Percentiles rank a stretch among this genome's conserved stretches.
These are phyloP conservation scores for Mythimna vitellina DNA, from an alignment of 2,888 invertebrate species.

Conservation along the genomic window DNA sequence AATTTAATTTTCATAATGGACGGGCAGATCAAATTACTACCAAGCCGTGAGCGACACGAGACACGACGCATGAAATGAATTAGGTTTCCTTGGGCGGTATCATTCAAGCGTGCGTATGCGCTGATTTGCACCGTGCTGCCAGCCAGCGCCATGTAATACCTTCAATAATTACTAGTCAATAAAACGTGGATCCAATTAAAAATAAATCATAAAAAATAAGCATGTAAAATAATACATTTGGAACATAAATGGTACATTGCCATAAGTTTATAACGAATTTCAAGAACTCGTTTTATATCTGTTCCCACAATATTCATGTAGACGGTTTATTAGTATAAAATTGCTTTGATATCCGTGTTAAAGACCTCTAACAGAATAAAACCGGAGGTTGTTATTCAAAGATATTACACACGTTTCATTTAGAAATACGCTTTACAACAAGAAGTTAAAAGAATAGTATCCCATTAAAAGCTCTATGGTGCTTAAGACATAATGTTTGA, in stretches of 20 bases:
- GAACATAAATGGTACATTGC: slow-evolving; percentile 64
- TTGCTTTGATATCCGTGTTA: slow-evolving; percentile 69
- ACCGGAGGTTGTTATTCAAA: slow-evolving; percentile 55
- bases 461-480: slow-evolving; percentile 30
- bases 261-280: slow-evolving; percentile 62
- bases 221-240: slow-evolving; percentile 48
- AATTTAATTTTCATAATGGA: slow-evolving; percentile 83
- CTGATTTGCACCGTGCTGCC: slow-evolving; percentile 61
- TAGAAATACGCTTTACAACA: slow-evolving; percentile 38
- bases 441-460: slow-evolving; percentile 43
- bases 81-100: slow-evolving; percentile 78
- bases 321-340: slow-evolving; percentile 69
- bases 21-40: slow-evolving; percentile 80
- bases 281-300: slow-evolving; percentile 64
- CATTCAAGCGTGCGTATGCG: slow-evolving; percentile 71
- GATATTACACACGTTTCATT: slow-evolving; percentile 48
- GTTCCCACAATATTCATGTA: slow-evolving; percentile 70
- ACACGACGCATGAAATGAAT: slow-evolving; percentile 81
- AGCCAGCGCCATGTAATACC: slow-evolving; percentile 67
- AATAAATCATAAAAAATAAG: slow-evolving; percentile 54
- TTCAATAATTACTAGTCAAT: slow-evolving; percentile 70
- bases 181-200: slow-evolving; percentile 67
- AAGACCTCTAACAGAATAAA: slow-evolving; percentile 61
- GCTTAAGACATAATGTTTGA: slow-evolving; percentile 38
- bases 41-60: slow-evolving; percentile 78